Conservation (phyloP, 2,888 invertebrate genomes). For the Cryptocephalus primarius region DNA sequence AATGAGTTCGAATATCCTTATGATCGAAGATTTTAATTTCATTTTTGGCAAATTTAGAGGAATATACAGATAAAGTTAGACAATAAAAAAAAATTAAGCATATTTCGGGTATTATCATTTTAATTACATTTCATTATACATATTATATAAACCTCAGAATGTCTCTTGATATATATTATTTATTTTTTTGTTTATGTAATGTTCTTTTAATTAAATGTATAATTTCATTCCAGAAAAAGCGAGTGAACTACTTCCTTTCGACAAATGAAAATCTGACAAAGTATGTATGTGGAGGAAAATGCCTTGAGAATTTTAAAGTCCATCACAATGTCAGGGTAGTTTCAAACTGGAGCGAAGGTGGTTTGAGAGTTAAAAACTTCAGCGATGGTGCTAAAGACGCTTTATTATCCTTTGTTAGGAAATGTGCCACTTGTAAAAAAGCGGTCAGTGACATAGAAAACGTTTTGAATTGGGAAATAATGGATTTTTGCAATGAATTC, state of each 20-base stretch:
- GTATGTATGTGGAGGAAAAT: not conserved
- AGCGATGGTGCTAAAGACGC: constrained; percentile 11
- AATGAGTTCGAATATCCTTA: too few species aligned
- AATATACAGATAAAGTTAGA: too few species aligned
- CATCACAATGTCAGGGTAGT: not conserved
- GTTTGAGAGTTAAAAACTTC: constrained; percentile 20
- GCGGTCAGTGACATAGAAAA: constrained; percentile 46
- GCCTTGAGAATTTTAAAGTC: too few species aligned
- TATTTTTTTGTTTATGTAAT: not conserved
- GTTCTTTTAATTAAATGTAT: not conserved
- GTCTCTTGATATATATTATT: not conserved
- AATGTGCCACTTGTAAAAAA: constrained; percentile 41
- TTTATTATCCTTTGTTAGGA: constrained; percentile 23
- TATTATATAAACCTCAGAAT: too few species aligned
- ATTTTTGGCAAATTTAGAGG: too few species aligned
- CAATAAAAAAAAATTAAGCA: too few species aligned
- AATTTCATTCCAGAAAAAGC: not conserved
- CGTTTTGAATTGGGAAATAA: constrained; percentile 79
- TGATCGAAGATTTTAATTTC: too few species aligned
- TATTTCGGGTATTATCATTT: too few species aligned
- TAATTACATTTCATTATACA: too few species aligned
- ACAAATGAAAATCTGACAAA: not conserved
- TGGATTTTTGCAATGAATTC: constrained; percentile 85
- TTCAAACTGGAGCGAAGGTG: constrained; percentile 20
- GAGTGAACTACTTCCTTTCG: not conserved